Conservation (phyloP, 2,888 invertebrate species). For the Trachelus troglodyta region DNA sequence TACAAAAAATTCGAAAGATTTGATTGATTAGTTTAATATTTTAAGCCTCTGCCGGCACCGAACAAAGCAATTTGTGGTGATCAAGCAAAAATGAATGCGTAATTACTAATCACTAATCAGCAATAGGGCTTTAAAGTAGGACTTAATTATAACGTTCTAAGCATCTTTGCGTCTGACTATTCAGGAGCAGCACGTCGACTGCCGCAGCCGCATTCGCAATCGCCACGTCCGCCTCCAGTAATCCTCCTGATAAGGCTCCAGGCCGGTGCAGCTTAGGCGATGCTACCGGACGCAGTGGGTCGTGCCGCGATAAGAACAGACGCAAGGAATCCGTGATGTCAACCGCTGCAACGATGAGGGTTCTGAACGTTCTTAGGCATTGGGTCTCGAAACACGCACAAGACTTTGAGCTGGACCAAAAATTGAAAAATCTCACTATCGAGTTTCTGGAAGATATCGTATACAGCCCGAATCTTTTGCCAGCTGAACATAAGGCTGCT, state of each 20-base stretch:
- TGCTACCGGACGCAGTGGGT: slow-evolving; percentile 44
- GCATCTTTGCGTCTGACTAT: slow-evolving; percentile 3
- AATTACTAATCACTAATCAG: not conserved
- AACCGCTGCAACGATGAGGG: slow-evolving; percentile 94
- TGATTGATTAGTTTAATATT: not conserved
- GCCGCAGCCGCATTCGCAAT: slow-evolving; percentile 92
- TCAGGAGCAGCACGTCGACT: slow-evolving; percentile 85
- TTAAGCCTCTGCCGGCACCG: not conserved
- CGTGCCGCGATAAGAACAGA: slow-evolving; percentile 68
- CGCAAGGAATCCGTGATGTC: slow-evolving; percentile 84
- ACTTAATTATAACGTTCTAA: not conserved
- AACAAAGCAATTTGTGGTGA: not conserved
- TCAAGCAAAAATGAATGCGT: not conserved
- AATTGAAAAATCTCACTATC: slow-evolving; percentile 81
- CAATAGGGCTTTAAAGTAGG: not conserved
- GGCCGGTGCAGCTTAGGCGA: slow-evolving; percentile 36
- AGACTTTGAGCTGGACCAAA: slow-evolving; percentile 84
- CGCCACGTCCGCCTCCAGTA: slow-evolving; percentile 88
- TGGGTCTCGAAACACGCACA: slow-evolving; percentile 94
- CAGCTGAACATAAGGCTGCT: slow-evolving; percentile 91
- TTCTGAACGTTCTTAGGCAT: slow-evolving; percentile 88
- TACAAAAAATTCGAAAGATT: not conserved
- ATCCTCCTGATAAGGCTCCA: slow-evolving; percentile 77
- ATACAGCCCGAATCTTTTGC: slow-evolving; percentile 83
- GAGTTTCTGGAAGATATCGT: slow-evolving; percentile 91